These are phyloP conservation scores for Rhyacophila evoluta DNA, from an alignment of 2,888 invertebrate genomes.

Conservation along the genomic window DNA sequence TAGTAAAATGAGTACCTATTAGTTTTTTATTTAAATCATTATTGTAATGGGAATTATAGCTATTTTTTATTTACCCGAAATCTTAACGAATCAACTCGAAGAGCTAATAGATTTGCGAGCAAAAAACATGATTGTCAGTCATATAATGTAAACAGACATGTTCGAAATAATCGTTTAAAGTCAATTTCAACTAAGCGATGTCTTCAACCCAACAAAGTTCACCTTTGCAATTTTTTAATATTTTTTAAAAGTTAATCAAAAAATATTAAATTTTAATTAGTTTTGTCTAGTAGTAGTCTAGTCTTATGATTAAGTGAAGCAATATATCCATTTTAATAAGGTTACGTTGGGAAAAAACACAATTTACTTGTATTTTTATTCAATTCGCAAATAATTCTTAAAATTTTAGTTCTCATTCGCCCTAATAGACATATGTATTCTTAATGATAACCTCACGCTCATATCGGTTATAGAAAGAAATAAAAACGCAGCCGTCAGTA, in stretches of 20 bases:
- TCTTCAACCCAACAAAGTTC: neutral
- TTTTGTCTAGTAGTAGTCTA: neutral
- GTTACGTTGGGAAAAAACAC: too few species aligned
- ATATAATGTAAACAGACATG: neutral
- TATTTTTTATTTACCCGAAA: neutral
- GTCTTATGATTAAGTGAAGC: too few species aligned
- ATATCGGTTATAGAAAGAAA: too few species aligned
- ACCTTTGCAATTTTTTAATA: neutral
- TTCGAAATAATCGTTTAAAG: neutral
- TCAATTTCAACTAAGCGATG: slow-evolving; percentile 5
- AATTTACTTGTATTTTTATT: too few species aligned
- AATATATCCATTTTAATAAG: too few species aligned
- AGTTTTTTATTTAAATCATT: neutral
- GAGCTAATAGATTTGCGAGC: neutral
- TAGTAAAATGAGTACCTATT: neutral
- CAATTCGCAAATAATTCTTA: too few species aligned
- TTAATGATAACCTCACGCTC: too few species aligned
- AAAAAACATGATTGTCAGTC: neutral
- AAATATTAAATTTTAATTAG: neutral
- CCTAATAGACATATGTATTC: too few species aligned
- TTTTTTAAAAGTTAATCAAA: neutral
- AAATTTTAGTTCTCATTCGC: too few species aligned
- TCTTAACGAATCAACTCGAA: neutral
- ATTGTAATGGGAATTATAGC: neutral
- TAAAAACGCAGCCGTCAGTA: neutral